Evolutionary conservation across 2,888 invertebrate species (phyloP), one percentile per base, ranked within the genome.

Genomic region (Meta bourneti): DNA sequence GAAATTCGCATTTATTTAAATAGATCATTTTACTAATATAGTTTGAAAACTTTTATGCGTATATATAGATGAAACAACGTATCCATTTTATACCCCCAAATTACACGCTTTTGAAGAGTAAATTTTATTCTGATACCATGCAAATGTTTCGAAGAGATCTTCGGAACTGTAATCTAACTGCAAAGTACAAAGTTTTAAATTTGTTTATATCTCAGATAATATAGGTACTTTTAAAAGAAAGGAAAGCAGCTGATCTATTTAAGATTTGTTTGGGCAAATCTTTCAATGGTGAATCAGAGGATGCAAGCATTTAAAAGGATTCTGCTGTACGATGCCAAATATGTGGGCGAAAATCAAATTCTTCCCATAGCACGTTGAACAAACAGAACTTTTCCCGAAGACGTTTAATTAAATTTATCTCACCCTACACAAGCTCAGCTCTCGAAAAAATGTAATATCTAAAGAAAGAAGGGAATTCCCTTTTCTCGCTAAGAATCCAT

Each of bases 361-460:
- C 74, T 74, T 61, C 54, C 52, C 0, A 54, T 74, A 54, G 52
- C 51, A 82, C 8, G 16, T 7, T 34, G 69, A 82, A 49, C 61
- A 84, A 84, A 75, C 74, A 84, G 74, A 75, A 52, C 54, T 84
- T 54, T 13, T 20, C 52, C n/a, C n/a, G 7, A 84, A 74, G 61
- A n/a, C 74, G 16, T 83, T 83, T 83, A 83, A 83, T 83, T 72
- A 83, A 83, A 72, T 83, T 83, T 83, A 72, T 72, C n/a, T 61
- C 61, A 20, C 16, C 6, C 51, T 61, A 61, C 61, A 16, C 16
- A 16, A 16, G 61, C 61, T 61, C 16, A 16, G 79, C 19, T 8
- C 13, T 54, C 19, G 34, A 20, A 61, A 79, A 79, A 61, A 79
- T 16, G 34, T 61, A 54, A 61, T 77, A 77, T 77, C 77, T 19